A percentile compares a stretch with the other conserved stretches of the same genome.
phyloP scores from a whole-genome alignment of 2,797 vertebrate genomes.

The Stomatorhinus walkeri region DNA sequence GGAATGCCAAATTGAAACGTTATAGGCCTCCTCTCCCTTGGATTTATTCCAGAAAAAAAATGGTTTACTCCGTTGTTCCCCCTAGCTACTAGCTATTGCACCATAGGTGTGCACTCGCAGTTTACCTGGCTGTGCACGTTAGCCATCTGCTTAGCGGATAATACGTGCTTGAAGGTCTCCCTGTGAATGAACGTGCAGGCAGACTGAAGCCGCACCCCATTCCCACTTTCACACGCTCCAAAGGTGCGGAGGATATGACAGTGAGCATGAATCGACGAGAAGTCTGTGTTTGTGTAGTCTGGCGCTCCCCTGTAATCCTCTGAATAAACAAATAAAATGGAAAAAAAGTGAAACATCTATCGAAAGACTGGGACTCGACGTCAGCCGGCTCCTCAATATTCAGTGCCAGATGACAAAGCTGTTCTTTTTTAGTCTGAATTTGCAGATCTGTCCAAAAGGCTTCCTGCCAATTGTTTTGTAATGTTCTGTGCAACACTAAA shows the following conservation, averaged over 20 bases:
- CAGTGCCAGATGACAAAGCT: background rate
- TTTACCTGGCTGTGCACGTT: background rate
- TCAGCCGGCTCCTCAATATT: background rate
- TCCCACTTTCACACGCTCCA: background rate
- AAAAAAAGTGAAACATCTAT: background rate
- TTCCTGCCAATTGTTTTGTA: background rate
- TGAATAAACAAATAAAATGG: constrained; percentile 4
- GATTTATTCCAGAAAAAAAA: background rate
- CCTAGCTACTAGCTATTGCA: background rate
- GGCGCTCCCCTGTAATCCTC: background rate
- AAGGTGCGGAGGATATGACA: background rate
- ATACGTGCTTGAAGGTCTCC: background rate
- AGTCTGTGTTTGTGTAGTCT: background rate
- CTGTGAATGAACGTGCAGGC: background rate
- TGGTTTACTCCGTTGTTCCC: background rate
- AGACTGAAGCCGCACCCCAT: background rate
- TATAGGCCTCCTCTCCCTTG: background rate
- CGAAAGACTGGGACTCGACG: background rate
- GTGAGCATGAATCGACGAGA: background rate
- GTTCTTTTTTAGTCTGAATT: background rate
- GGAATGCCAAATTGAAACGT: background rate
- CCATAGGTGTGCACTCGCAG: background rate
- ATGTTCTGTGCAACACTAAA: background rate
- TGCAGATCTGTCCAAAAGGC: background rate
- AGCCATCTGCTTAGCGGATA: background rate